Base-by-base conservation (phyloP, 1,140 invertebrate species). In the Rhyacophila brunnea region DNA sequence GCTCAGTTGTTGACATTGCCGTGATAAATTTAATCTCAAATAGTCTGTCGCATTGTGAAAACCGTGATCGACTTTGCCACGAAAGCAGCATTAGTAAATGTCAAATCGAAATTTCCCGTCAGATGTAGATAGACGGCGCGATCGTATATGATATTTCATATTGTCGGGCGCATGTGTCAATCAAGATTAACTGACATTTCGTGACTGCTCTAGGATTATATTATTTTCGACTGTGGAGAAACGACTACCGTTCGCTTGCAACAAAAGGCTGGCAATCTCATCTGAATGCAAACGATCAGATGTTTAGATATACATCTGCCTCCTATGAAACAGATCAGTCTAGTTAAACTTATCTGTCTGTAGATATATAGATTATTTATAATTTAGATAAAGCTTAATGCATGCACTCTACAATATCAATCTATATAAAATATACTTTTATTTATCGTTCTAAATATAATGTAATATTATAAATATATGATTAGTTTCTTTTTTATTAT, bases 171-270 rank as follows among this genome's bases (percentile, higher is more conserved):
- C 42, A 52, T 35, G 35, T 54, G 60, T 62, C 61, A 63, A 59
- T 59, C 56, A 63, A 63, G 56, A 63, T 63, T 59, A 63, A 58
- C 56, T 44, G 50, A 38, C 46, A 49, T 46, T 63, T 63, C 61
- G 61, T 63, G 61, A 63, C 61, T 46, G 40, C 11, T 35, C n/a
- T 34, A 54, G 34, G 42, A 28, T 45, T 42, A 52, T 1, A n/a
- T n/a, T n/a, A n/a, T n/a, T n/a, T 36, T 52, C 23, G 17, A 19
- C 9, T 19, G 18, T 19, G 9, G n/a, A 46, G n/a, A n/a, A 48
- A 14, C 7, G 17, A 28, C 46, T 44, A 19, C 40, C n/a, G 10
- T 49, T 23, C 6, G 32, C 4, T 10, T 44, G 46, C 35, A 36
- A 51, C 38, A 17, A 40, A n/a, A 40, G n/a, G 11, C 6, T 4